Percentiles rank a stretch among this genome's conserved stretches.
phyloP scores from a whole-genome alignment of 2,113 vertebrate genomes.

The Pachyramphus minor region DNA sequence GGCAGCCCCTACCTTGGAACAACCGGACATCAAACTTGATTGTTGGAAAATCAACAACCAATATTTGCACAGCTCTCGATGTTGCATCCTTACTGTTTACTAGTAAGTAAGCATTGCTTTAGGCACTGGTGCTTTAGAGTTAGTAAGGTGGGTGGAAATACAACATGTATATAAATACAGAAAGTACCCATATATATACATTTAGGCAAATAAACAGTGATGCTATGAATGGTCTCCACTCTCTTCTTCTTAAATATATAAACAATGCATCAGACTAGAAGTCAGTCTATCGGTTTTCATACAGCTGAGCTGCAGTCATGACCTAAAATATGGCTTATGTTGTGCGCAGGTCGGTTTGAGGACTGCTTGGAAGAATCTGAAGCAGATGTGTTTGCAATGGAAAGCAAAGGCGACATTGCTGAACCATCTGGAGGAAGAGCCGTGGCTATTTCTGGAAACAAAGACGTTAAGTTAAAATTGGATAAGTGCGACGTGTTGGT shows the following conservation, averaged over 20 bases:
- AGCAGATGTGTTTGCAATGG: slow-evolving; percentile 90
- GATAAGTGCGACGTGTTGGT: slow-evolving; percentile 92
- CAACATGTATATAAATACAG: not conserved
- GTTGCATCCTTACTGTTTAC: slow-evolving; percentile 29
- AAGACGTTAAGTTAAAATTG: slow-evolving; percentile 95
- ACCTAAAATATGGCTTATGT: slow-evolving; percentile 99
- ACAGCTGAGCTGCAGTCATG: slow-evolving; percentile 97
- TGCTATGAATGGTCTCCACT: not conserved
- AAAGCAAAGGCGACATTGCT: slow-evolving; percentile 94
- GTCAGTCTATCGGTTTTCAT: slow-evolving; percentile 58
- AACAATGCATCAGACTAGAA: not conserved
- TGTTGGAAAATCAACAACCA: slow-evolving; percentile 62
- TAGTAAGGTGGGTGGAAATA: slow-evolving; percentile 36
- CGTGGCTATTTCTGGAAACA: slow-evolving; percentile 96
- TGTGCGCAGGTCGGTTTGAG: slow-evolving; percentile 94
- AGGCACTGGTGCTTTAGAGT: slow-evolving; percentile 66
- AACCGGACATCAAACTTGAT: not conserved
- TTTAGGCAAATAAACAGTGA: slow-evolving; percentile 30
- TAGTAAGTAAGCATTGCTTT: slow-evolving; percentile 55
- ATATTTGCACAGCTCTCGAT: slow-evolving; percentile 30
- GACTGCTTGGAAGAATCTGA: slow-evolving; percentile 93
- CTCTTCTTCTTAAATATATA: not conserved
- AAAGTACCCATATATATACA: slow-evolving; percentile 29
- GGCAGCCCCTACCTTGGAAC: not conserved
- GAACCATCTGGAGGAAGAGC: slow-evolving; percentile 93